A percentile compares a stretch with the other conserved stretches of the same genome.
phyloP scores from a whole-genome alignment of 2,797 vertebrate species.

The Sebastolobus alascanus region DNA sequence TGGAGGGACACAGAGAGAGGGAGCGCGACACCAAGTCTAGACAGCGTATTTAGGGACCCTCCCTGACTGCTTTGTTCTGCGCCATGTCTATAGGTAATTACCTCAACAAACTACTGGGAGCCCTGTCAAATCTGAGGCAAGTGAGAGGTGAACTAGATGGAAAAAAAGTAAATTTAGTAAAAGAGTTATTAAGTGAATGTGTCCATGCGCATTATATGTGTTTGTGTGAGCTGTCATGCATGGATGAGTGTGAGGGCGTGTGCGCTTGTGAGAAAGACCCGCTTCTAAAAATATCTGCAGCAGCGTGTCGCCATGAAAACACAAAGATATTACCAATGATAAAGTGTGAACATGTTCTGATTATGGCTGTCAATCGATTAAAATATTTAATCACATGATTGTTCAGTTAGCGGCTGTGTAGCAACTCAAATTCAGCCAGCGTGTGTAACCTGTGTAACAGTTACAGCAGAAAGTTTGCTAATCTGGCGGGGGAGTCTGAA shows the following conservation, averaged over 20 bases:
- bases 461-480: too few relatives aligned
- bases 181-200: conserved; percentile 16
- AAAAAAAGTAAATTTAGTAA: conserved; percentile 31
- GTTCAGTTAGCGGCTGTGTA: too few relatives aligned
- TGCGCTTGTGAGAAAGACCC: neutral
- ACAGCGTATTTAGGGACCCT: conserved; percentile 82
- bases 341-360: conserved; percentile 27
- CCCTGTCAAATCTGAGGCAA: conserved; percentile 62
- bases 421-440: too few relatives aligned
- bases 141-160: conserved; percentile 43
- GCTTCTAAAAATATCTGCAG: conserved; percentile 27
- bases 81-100: conserved; percentile 88
- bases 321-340: conserved; percentile 26
- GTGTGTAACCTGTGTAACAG: too few relatives aligned
- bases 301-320: conserved; percentile 47
- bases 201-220: neutral
- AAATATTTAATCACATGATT: too few relatives aligned
- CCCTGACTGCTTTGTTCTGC: conserved; percentile 85
- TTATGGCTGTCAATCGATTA: too few relatives aligned
- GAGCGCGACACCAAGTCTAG: conserved; percentile 86
- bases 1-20: conserved; percentile 63
- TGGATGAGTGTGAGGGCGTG: neutral
- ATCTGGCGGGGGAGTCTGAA: too few relatives aligned
- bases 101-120: conserved; percentile 76
- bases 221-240: conserved; percentile 16